A percentile compares a stretch with the other conserved stretches of the same genome.
Conservation (phyloP, 2,113 vertebrate species). For the Arenaria interpres region DNA sequence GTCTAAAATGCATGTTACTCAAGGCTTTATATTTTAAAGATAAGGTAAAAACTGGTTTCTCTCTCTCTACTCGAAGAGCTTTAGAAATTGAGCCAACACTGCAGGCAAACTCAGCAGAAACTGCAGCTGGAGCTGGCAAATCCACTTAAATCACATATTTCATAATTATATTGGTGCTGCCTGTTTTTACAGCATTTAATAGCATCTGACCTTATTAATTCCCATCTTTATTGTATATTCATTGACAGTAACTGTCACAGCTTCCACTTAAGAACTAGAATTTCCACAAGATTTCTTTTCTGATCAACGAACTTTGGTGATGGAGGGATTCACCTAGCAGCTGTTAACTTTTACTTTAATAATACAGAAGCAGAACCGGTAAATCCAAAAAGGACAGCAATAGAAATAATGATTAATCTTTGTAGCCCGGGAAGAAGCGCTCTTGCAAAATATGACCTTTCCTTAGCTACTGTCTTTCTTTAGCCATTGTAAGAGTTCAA, state of each 20-base stretch:
- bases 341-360: not conserved
- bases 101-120: slow-evolving; percentile 7
- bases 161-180: not conserved
- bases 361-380: not conserved
- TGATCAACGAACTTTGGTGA: not conserved
- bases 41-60: not conserved
- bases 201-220: slow-evolving; percentile 36
- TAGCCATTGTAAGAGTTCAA: not conserved
- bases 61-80: not conserved
- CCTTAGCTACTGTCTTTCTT: not conserved
- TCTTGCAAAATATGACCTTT: not conserved
- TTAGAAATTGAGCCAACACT: slow-evolving; percentile 1
- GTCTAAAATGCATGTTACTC: not conserved
- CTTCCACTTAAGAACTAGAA: not conserved
- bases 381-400: not conserved
- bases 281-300: not conserved
- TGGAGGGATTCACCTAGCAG: not conserved
- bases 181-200: slow-evolving; percentile 36
- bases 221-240: slow-evolving; percentile 15
- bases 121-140: slow-evolving; percentile 3
- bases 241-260: not conserved
- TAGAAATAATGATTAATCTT: not conserved
- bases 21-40: not conserved
- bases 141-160: slow-evolving; percentile 14
- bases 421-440: not conserved